A percentile compares a stretch with the other conserved stretches of the same genome.
Conservation (phyloP, 2,797 vertebrate genomes). For the Alca torda region DNA sequence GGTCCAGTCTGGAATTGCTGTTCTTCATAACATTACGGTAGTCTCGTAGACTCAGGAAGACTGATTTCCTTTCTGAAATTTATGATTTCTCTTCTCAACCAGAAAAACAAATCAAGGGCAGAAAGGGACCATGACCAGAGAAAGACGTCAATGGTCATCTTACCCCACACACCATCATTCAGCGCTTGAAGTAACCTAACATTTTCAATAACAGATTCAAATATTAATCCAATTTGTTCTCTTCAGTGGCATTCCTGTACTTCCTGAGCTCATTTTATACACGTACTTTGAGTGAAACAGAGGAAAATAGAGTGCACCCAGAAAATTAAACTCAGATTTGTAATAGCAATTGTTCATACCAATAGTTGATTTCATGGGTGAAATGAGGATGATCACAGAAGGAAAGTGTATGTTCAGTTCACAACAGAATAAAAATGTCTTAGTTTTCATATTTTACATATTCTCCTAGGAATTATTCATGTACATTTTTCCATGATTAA, state of each 20-base stretch:
- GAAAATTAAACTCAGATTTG: constrained; percentile 10
- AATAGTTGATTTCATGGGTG: background rate
- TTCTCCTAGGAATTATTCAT: background rate
- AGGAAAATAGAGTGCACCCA: background rate
- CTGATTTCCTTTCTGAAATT: background rate
- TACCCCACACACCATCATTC: background rate
- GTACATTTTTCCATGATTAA: background rate
- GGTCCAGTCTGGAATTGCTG: background rate
- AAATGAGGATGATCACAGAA: background rate
- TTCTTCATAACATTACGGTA: fast-evolving
- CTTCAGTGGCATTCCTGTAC: background rate
- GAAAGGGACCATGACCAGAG: background rate
- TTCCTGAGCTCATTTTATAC: background rate
- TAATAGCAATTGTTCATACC: background rate
- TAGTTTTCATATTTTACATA: background rate
- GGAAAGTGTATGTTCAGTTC: background rate
- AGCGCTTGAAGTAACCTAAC: background rate
- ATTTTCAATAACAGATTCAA: background rate
- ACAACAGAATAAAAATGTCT: background rate
- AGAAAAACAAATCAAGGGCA: background rate
- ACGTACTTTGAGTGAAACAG: background rate
- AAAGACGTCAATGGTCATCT: background rate
- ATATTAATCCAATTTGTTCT: background rate
- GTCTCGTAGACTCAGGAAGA: background rate
- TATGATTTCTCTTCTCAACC: background rate